Conservation (phyloP, 2,888 invertebrate species). For the Dione vanillae region DNA sequence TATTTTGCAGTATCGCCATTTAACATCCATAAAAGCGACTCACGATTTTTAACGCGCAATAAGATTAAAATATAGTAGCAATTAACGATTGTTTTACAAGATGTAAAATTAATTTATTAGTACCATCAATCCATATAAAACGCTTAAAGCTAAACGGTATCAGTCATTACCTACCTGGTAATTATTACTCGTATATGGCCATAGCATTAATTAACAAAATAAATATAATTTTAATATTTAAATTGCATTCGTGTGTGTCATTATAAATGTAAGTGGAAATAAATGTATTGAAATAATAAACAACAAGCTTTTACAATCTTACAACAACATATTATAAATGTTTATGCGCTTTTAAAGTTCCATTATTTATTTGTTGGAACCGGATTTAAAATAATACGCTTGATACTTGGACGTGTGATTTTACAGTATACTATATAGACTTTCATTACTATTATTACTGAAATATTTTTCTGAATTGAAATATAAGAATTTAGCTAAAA, state of each 20-base stretch:
- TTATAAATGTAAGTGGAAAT: background rate
- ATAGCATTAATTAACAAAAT: constrained; percentile 20
- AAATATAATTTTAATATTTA: constrained; percentile 22
- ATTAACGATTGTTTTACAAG: constrained; percentile 31
- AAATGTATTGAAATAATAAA: constrained; percentile 8
- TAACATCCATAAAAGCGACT: constrained; percentile 15
- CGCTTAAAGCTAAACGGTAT: constrained; percentile 2
- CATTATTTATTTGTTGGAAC: background rate
- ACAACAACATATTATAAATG: background rate
- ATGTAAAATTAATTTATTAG: constrained; percentile 35
- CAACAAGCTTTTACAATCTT: background rate
- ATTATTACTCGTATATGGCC: constrained; percentile 24
- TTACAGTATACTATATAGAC: background rate
- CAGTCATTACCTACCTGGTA: constrained; percentile 3
- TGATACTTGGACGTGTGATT: background rate
- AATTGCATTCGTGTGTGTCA: background rate
- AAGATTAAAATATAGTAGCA: constrained; percentile 22
- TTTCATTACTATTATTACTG: constrained; percentile 9
- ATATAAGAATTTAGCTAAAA: no score
- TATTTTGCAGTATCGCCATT: constrained; percentile 23
- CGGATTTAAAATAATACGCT: background rate
- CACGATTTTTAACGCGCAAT: constrained; percentile 5
- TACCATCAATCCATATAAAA: constrained; percentile 30
- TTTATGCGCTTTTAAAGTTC: background rate
- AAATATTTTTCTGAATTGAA: no score